A percentile compares a stretch with the other conserved stretches of the same genome.
phyloP scores from a whole-genome alignment of 30 jellyfish, hydroid and myxozoan species.

The Aurelia sp. region DNA sequence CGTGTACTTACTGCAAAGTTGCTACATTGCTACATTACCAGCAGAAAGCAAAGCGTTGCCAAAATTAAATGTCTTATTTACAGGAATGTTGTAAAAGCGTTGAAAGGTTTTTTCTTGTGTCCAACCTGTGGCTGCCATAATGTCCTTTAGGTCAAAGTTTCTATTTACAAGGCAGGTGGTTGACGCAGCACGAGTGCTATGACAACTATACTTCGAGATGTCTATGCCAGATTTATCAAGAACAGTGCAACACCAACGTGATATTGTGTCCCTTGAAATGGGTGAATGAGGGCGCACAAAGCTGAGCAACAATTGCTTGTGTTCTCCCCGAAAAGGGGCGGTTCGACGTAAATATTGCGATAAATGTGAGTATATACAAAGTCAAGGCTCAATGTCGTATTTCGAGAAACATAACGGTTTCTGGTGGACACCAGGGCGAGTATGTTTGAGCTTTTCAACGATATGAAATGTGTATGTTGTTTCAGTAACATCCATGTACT shows the following conservation, averaged over 20 bases:
- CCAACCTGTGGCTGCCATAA: neutral
- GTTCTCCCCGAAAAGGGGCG: neutral
- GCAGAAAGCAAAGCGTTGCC: neutral
- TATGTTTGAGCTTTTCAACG: neutral
- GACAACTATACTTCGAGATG: neutral
- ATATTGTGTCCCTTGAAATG: slow-evolving; percentile 20
- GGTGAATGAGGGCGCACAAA: slow-evolving; percentile 1
- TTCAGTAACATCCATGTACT: neutral
- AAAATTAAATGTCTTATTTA: too few species aligned
- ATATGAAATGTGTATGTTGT: neutral
- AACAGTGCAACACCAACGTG: neutral
- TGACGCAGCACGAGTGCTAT: slow-evolving; percentile 32
- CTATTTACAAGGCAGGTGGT: neutral
- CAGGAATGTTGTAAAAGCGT: too few species aligned
- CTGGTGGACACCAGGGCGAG: slow-evolving; percentile 19
- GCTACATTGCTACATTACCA: too few species aligned
- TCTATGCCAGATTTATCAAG: slow-evolving; percentile 14
- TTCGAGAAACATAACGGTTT: neutral
- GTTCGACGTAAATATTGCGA: neutral
- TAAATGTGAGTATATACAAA: neutral
- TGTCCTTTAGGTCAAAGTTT: neutral
- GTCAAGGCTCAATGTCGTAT: neutral
- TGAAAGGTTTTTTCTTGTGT: neutral
- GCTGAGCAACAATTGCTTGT: slow-evolving; percentile 8
- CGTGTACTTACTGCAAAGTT: too few species aligned